Conservation (phyloP, 2,888 invertebrate species). For the Lysandra bellargus region DNA sequence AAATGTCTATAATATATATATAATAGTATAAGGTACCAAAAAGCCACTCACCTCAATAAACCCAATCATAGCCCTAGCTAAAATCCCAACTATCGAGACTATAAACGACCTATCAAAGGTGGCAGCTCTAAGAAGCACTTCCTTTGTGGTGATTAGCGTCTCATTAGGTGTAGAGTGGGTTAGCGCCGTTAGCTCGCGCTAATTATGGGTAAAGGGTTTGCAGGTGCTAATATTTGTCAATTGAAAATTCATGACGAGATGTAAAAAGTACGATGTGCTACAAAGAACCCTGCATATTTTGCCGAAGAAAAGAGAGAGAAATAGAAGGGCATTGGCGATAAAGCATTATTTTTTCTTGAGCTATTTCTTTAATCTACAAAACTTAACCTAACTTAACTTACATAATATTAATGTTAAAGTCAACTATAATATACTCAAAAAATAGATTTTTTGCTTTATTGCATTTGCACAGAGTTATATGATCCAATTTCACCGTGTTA, state of each 20-base stretch:
- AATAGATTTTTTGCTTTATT: too few species aligned
- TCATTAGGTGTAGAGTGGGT: conserved; percentile 53
- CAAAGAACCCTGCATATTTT: background rate
- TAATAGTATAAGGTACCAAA: background rate
- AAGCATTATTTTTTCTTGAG: too few species aligned
- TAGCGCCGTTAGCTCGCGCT: conserved; percentile 47
- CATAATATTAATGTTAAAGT: too few species aligned
- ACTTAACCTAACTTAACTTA: too few species aligned
- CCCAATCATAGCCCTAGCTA: conserved; percentile 3
- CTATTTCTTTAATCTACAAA: too few species aligned
- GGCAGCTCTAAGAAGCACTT: conserved; percentile 44
- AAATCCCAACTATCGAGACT: background rate
- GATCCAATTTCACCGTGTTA: too few species aligned
- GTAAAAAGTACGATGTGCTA: conserved; percentile 32
- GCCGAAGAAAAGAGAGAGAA: too few species aligned
- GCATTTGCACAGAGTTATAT: too few species aligned
- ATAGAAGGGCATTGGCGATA: too few species aligned
- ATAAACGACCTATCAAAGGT: conserved; percentile 31
- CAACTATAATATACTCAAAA: too few species aligned
- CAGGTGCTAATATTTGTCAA: conserved; percentile 12
- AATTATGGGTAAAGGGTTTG: conserved; percentile 26
- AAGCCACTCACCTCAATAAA: background rate
- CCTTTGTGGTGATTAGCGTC: conserved; percentile 61
- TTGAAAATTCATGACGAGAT: conserved; percentile 32
- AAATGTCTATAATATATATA: background rate